Percentiles rank a stretch among this genome's conserved stretches.
Evolutionary conservation across 2,113 vertebrate species (phyloP).

Genomic region (Platichthys stellatus): DNA sequence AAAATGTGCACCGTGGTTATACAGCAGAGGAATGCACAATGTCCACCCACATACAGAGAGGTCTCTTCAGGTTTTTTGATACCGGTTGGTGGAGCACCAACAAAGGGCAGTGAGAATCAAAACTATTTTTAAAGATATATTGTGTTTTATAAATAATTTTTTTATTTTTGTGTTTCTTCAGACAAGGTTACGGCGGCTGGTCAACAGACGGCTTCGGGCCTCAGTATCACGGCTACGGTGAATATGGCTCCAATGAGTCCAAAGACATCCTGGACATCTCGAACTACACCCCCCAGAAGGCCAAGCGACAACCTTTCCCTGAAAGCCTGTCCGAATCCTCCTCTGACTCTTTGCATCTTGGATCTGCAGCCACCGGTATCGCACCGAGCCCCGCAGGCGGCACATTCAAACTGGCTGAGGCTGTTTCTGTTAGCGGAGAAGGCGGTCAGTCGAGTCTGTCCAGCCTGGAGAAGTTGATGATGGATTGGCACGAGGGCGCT

Average conservation of each 20-base stretch:
- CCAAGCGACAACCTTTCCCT: constrained; percentile 90
- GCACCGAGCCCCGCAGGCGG: constrained; percentile 70
- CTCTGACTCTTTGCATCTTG: constrained; percentile 95
- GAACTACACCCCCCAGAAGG: constrained; percentile 98
- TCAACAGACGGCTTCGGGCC: constrained; percentile 89
- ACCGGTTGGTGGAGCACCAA: constrained; percentile 7
- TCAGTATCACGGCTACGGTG: constrained; percentile 90
- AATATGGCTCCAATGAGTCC: constrained; percentile 93
- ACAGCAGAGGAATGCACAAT: background rate
- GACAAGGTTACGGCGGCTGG: constrained; percentile 89
- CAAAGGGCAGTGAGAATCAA: background rate
- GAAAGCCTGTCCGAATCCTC: constrained; percentile 97
- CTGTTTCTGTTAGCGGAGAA: constrained; percentile 77
- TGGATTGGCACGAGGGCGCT: constrained; percentile 98
- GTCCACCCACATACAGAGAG: background rate
- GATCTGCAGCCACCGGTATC: constrained; percentile 73
- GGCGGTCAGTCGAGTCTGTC: constrained; percentile 96
- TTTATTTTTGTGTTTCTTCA: constrained; percentile 30
- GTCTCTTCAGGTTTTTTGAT: background rate
- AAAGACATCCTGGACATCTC: constrained; percentile 99
- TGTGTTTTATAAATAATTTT: constrained; percentile 2
- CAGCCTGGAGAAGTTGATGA: constrained; percentile 98
- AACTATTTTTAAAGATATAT: background rate
- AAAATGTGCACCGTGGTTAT: background rate
- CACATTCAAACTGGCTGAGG: constrained; percentile 86